Base-by-base conservation (phyloP, 1,140 invertebrate genomes). In the Lethocerus indicus region DNA sequence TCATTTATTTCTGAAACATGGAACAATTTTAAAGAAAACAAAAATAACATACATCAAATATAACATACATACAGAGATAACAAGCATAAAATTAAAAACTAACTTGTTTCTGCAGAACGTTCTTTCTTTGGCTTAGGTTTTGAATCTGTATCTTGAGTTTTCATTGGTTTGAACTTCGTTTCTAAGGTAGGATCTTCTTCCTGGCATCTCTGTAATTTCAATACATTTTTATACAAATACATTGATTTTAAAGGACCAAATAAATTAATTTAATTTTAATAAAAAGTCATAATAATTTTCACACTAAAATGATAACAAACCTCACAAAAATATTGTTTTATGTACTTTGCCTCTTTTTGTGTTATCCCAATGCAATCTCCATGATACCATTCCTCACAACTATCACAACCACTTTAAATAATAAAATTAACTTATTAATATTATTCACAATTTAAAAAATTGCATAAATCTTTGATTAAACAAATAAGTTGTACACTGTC, bases 351-450 rank as follows among this genome's bases (percentile, higher is more conserved):
- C 63, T 95, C 86, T 56, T 84, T 78, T 62, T 93, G 83, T 9
- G 87, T 92, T 50, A 97, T 89, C 56, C 86, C 87, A 58, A 98
- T 93, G 64, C 93, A 97, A 60, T 95, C 89, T 9, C 92, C 92
- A 67, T 98, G 94, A 62, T 93, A 98, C 93, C 94, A 98, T 69
- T 96, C 91, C 65, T 97, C 89, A 67, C 94, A 98, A 26, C 85
- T 75, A 67, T 97, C 94, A 71, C 93, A 97, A 37, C 85, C 88
- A n/a, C n/a, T n/a, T 85, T 84, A 54, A 66, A 61, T 56, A 50
- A 59, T 51, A 48, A 57, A 44, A 49, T 29, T 50, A 58, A 57
- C 25, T 12, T 41, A 41, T 27, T 39, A 28, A 26, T 46, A 48
- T 42, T 12, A 26, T 12, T 35, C 12, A 35, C 32, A 35, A 35